Evolutionary conservation across 2,113 vertebrate species (phyloP).

Genomic region (Rattus rattus): DNA sequence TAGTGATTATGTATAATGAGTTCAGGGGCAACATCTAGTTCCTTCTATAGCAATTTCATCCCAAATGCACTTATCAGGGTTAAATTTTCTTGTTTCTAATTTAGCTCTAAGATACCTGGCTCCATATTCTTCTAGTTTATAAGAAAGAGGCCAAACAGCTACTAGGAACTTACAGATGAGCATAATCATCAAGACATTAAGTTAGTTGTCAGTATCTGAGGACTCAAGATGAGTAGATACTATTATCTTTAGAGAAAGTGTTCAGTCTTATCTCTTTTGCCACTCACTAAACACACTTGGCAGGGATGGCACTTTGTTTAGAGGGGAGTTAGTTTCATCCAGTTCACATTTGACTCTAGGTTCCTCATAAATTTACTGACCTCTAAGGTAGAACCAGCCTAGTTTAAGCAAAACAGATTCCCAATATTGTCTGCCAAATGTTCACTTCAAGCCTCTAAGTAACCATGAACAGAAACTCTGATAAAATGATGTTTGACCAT

Average conservation of each 20-base stretch:
- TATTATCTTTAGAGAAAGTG: background rate
- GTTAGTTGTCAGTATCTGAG: background rate
- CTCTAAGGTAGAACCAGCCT: background rate
- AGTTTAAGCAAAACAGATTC: background rate
- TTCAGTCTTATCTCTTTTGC: background rate
- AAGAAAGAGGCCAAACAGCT: background rate
- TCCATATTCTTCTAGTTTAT: background rate
- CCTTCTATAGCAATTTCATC: background rate
- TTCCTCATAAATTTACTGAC: slow-evolving; percentile 3
- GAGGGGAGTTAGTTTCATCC: background rate
- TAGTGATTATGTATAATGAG: background rate
- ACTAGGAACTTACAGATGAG: background rate
- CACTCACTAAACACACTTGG: background rate
- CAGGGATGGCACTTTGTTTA: background rate
- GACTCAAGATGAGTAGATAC: background rate
- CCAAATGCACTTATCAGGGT: background rate
- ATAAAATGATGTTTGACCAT: background rate
- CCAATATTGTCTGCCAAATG: background rate
- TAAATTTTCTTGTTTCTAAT: slow-evolving; percentile 27
- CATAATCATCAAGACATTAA: background rate
- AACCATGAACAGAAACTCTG: background rate
- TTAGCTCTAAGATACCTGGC: background rate
- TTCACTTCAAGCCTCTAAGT: slow-evolving; percentile 31
- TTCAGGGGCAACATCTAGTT: background rate
- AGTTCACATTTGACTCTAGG: background rate